Evolutionary conservation across 2,888 invertebrate species (phyloP).

Genomic region (Leptopilina syphax): DNA sequence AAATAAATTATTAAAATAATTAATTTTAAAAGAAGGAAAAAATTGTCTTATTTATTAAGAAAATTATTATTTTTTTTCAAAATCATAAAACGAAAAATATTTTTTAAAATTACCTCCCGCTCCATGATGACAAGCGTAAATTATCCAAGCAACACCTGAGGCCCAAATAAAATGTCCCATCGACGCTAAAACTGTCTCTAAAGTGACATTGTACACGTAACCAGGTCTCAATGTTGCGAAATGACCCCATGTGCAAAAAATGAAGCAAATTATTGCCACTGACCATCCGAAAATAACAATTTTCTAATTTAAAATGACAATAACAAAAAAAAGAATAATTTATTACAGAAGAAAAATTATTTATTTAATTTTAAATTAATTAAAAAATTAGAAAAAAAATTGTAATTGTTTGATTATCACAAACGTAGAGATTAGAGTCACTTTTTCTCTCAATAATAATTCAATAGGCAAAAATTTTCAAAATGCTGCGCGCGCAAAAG

Average conservation of each 20-base stretch:
- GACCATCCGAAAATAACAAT: constrained; percentile 57
- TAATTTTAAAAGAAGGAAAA: too few species aligned
- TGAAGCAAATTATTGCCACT: constrained; percentile 48
- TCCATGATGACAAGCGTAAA: constrained; percentile 78
- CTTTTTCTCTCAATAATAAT: too few species aligned
- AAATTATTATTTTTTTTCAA: too few species aligned
- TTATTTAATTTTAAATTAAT: too few species aligned
- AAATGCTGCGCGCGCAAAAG: too few species aligned
- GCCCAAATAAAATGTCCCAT: constrained; percentile 77
- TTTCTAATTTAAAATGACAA: constrained; percentile 44
- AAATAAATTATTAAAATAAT: too few species aligned
- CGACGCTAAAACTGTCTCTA: constrained; percentile 75
- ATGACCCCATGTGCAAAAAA: constrained; percentile 55
- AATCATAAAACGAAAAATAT: not conserved
- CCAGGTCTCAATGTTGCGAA: constrained; percentile 65
- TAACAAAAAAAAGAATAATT: not conserved
- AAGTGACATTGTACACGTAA: constrained; percentile 70
- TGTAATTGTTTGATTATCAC: too few species aligned
- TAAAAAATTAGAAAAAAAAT: too few species aligned
- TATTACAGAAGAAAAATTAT: not conserved
- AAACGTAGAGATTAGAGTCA: too few species aligned
- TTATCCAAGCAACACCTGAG: constrained; percentile 77
- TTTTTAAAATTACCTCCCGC: constrained; percentile 70
- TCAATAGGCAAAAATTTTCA: too few species aligned
- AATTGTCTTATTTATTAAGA: too few species aligned